Base-by-base conservation (phyloP, 1,140 invertebrate genomes). In the Drosophila dunni region DNA sequence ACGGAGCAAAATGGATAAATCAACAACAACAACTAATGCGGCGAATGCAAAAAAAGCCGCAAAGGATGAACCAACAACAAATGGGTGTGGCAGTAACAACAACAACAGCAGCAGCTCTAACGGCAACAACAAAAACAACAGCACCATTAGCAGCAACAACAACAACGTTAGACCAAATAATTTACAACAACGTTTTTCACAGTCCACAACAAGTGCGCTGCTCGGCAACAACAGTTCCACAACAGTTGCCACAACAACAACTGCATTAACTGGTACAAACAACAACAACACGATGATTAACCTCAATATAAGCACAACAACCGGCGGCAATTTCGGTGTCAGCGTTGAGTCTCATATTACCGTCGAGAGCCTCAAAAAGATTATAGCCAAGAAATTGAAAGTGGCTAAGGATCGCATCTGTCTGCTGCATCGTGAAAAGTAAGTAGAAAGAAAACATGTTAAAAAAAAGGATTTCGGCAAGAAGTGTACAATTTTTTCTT, bases 371-470 rank as follows among this genome's bases (percentile, higher is more conserved):
- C 94, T 98, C 11, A 98, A 98, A 93, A 97, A 97, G 93, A 94
- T 96, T 51, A 96, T 98, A 81, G 97, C 97, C n/a, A 97, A 97
- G 93, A 96, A 95, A 92, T 94, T 98, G 67, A 97, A 97, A 94
- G 96, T 98, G 90, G 95, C 96, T 75, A 97, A 97, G 93, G 97
- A 98, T 93, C 95, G 97, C 90, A 98, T 98, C 93, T 97, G 97
- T 92, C 94, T 98, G 83, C 94, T 98, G 64, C 96, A 98, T 93
- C 95, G 96, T 79, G 97, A 98, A 93, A 97, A 97, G 97, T 98
- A 93, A 95, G 94, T 94, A 44, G 10, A 15, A 51, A 34, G 13
- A 13, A 17, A 46, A 17, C 2, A 17, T 17, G 13, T 17, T 17
- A 9, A 20, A 36, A 10, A 53, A 17, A 7, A 53, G 8, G 1